Base-by-base conservation (phyloP, 2,888 invertebrate species). In the Priapulus caudatus region DNA sequence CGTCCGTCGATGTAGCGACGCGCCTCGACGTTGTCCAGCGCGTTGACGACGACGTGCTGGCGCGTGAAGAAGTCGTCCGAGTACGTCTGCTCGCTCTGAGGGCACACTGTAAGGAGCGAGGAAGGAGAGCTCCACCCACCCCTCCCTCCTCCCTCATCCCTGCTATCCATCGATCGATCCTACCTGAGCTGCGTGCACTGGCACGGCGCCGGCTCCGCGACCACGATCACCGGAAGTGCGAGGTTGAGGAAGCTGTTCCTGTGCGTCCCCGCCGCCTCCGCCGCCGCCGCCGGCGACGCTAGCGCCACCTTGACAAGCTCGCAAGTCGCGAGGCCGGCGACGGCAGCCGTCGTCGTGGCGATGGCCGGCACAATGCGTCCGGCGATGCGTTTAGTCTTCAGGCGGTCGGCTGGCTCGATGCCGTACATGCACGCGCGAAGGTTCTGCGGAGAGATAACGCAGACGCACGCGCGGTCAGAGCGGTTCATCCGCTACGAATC, bases 281-380 rank as follows among this genome's bases (percentile, higher is more conserved):
- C n/a, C n/a, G n/a, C n/a, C n/a, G n/a, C n/a, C n/a, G n/a, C n/a
- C n/a, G n/a, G n/a, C n/a, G n/a, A n/a, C n/a, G n/a, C n/a, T n/a
- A n/a, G n/a, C n/a, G n/a, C n/a, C n/a, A n/a, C n/a, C n/a, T n/a
- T n/a, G n/a, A n/a, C n/a, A n/a, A n/a, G n/a, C n/a, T n/a, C n/a
- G n/a, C n/a, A 15, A 60, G 64, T 60, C 48, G 69, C 72, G 56
- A 72, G 61, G 4, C 72, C 72, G 15, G 71, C 65, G 3, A 73
- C 69, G 45, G 68, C 64, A 18, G 72, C 71, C 5, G 72, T 72
- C n/a, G 72, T 73, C 2, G 72, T 73, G 48, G 72, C 72, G 43
- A 73, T 72, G 52, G 72, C 72, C 3, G 72, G 72, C 3, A 72
- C 68, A 44, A 73, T 72, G 21, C 65, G 61, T 2, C 72, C 72